These are phyloP conservation scores for Platycercus adscitus DNA, from an alignment of 2,113 vertebrate species.

Conservation along the genomic window DNA sequence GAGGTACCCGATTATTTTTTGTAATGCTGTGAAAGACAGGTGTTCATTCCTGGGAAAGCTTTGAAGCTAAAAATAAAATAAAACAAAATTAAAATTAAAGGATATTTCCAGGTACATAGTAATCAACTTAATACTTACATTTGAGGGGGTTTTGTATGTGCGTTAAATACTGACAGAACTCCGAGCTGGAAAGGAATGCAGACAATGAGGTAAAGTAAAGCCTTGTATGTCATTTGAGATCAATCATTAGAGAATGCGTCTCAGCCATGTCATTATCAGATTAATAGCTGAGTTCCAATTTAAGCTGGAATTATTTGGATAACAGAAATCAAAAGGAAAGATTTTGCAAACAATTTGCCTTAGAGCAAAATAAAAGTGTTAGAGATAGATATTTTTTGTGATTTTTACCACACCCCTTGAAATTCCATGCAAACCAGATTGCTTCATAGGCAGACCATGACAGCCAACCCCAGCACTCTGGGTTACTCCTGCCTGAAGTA, in stretches of 20 bases:
- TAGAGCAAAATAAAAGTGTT: slow-evolving; percentile 68
- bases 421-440: slow-evolving; percentile 54
- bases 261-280: slow-evolving; percentile 84
- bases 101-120: slow-evolving; percentile 78
- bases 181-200: slow-evolving; percentile 77
- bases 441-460: neutral
- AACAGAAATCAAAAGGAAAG: slow-evolving; percentile 81
- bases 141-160: slow-evolving; percentile 57
- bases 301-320: slow-evolving; percentile 83
- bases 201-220: slow-evolving; percentile 76
- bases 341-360: slow-evolving; percentile 79
- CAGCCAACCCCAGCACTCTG: neutral
- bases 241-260: slow-evolving; percentile 75
- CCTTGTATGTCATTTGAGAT: slow-evolving; percentile 78
- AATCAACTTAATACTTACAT: slow-evolving; percentile 81
- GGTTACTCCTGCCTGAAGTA: slow-evolving; percentile 12
- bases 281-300: slow-evolving; percentile 81
- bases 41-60: slow-evolving; percentile 82
- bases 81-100: slow-evolving; percentile 83
- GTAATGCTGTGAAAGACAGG: slow-evolving; percentile 77
- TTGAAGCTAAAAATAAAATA: slow-evolving; percentile 84
- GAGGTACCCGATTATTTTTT: slow-evolving; percentile 75
- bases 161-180: slow-evolving; percentile 66
- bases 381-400: slow-evolving; percentile 36
- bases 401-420: slow-evolving; percentile 64